Evolutionary conservation across 2,797 vertebrate species (phyloP).

Genomic region (Podargus strigoides): DNA sequence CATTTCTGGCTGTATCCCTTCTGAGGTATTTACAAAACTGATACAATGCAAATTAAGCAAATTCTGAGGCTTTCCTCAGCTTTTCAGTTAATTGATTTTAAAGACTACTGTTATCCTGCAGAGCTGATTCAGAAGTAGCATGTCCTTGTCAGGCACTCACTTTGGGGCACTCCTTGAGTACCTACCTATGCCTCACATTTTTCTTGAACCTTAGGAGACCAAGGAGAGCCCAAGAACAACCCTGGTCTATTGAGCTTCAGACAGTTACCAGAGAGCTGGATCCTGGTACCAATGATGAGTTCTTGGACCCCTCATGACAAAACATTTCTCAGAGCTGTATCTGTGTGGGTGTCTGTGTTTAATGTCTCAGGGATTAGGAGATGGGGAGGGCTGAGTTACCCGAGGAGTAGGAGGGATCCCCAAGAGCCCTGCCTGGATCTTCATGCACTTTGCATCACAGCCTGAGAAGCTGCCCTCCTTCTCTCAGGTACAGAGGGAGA

Average conservation of each 20-base stretch:
- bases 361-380: neutral
- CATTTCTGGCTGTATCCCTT: slow-evolving; percentile 33
- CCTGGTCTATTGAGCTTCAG: neutral
- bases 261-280: neutral
- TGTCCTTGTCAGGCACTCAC: neutral
- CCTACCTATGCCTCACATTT: neutral
- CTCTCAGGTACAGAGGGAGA: neutral
- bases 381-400: neutral
- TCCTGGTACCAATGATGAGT: neutral
- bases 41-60: slow-evolving; percentile 56
- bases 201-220: neutral
- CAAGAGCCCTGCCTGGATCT: neutral
- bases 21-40: slow-evolving; percentile 41
- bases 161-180: neutral
- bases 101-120: neutral
- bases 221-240: neutral
- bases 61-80: slow-evolving; percentile 41
- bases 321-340: neutral
- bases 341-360: neutral
- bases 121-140: neutral
- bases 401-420: neutral
- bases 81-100: neutral
- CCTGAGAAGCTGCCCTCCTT: neutral
- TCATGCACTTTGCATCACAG: neutral
- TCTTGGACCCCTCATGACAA: neutral